A percentile compares a stretch with the other conserved stretches of the same genome.
Conservation (phyloP, 2,797 vertebrate species). For the Pogoniulus pusillus region DNA sequence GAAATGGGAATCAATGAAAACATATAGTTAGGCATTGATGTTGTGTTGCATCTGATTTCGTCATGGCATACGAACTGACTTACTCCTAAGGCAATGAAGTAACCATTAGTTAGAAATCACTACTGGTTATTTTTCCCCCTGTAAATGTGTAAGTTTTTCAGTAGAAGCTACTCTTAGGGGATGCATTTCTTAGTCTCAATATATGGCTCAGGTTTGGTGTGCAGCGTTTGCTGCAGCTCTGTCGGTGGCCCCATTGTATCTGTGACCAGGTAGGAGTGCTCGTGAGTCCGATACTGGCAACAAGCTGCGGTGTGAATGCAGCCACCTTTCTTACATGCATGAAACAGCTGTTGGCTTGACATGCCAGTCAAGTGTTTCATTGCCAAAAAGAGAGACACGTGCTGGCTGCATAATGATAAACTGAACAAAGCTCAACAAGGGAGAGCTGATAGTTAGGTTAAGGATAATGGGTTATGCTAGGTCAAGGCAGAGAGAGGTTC, state of each 20-base stretch:
- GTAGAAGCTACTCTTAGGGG: background rate
- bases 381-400: background rate
- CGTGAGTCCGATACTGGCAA: background rate
- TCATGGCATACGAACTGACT: background rate
- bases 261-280: background rate
- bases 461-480: fast-evolving
- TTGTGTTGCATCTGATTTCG: background rate
- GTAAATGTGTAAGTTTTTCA: background rate
- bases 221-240: background rate
- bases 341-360: background rate
- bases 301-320: background rate
- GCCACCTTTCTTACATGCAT: fast-evolving
- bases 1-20: background rate
- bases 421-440: fast-evolving
- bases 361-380: background rate
- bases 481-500: background rate
- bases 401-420: background rate
- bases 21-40: background rate
- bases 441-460: fast-evolving
- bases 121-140: background rate
- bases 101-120: background rate
- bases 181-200: background rate
- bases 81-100: background rate
- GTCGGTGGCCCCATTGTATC: background rate
- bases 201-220: background rate